Conservation (phyloP, 2,888 invertebrate genomes). For the Trichacis sp. region DNA sequence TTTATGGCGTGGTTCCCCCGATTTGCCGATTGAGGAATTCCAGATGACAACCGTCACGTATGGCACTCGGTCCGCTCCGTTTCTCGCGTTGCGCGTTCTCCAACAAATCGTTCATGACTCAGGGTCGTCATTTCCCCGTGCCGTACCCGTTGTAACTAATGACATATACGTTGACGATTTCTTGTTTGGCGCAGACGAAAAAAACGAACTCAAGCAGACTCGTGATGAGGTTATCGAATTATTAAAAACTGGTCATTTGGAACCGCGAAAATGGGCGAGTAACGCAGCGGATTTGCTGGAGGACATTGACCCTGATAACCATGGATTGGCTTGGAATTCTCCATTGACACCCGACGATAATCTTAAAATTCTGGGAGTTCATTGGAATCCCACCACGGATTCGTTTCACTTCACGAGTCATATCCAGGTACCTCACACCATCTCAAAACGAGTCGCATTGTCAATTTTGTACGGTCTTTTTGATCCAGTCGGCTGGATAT, state of each 20-base stretch:
- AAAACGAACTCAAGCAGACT: not conserved
- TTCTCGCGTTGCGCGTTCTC: no score
- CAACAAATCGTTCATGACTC: no score
- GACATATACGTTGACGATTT: conserved; percentile 12
- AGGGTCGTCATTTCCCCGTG: no score
- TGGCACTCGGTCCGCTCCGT: no score
- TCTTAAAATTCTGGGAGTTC: conserved; percentile 11
- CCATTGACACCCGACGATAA: not conserved
- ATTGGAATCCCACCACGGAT: conserved; percentile 7
- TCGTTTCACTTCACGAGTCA: not conserved
- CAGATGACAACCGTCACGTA: no score
- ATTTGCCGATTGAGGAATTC: no score
- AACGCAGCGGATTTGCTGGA: not conserved
- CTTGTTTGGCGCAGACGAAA: not conserved
- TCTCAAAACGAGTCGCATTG: conserved; percentile 2
- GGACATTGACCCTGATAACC: conserved; percentile 3
- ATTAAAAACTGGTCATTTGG: not conserved
- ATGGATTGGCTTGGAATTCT: conserved; percentile 9
- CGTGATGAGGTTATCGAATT: not conserved
- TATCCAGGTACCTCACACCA: not conserved
- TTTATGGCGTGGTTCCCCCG: no score
- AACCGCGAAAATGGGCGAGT: conserved; percentile 14
- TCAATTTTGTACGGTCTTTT: conserved; percentile 12
- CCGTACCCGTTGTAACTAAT: not conserved
- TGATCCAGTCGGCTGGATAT: conserved; percentile 25